Conservation (phyloP, 2,113 vertebrate genomes). For the Abramis brama region DNA sequence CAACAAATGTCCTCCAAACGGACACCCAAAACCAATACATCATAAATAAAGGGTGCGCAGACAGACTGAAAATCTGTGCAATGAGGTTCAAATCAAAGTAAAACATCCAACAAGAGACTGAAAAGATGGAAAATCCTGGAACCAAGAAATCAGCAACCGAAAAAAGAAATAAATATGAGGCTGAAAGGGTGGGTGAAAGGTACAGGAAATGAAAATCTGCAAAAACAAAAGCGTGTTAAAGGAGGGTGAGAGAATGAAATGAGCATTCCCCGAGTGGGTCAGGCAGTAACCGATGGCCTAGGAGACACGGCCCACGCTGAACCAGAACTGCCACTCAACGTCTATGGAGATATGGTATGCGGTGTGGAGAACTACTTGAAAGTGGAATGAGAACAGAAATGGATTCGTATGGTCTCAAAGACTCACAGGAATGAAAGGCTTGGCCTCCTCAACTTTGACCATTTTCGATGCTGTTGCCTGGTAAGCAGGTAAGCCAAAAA, state of each 20-base stretch:
- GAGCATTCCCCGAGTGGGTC: conserved; percentile 34
- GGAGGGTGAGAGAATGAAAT: conserved; percentile 30
- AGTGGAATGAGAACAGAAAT: conserved; percentile 48
- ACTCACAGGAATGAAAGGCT: conserved; percentile 78
- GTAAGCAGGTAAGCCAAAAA: conserved; percentile 78
- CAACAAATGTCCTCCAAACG: background rate
- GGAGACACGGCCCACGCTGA: background rate
- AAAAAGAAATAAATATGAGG: conserved; percentile 29
- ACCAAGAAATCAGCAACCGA: conserved; percentile 47
- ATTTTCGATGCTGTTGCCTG: conserved; percentile 80
- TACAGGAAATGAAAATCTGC: conserved; percentile 24
- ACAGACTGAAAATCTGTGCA: conserved; percentile 39
- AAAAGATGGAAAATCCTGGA: conserved; percentile 69
- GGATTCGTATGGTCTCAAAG: conserved; percentile 46
- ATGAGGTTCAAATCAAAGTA: conserved; percentile 39
- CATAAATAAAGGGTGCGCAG: conserved; percentile 47
- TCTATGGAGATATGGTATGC: background rate
- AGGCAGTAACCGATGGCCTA: conserved; percentile 5
- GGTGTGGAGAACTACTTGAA: conserved; percentile 23
- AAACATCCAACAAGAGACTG: conserved; percentile 53
- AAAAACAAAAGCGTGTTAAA: conserved; percentile 17
- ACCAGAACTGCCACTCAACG: conserved; percentile 18
- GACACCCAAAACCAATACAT: conserved; percentile 33
- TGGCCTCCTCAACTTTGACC: conserved; percentile 80
- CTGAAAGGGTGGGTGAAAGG: conserved; percentile 11